Base-by-base conservation (phyloP, 30 jellyfish, hydroid and myxozoan species). In the Clytia hemisphaerica region DNA sequence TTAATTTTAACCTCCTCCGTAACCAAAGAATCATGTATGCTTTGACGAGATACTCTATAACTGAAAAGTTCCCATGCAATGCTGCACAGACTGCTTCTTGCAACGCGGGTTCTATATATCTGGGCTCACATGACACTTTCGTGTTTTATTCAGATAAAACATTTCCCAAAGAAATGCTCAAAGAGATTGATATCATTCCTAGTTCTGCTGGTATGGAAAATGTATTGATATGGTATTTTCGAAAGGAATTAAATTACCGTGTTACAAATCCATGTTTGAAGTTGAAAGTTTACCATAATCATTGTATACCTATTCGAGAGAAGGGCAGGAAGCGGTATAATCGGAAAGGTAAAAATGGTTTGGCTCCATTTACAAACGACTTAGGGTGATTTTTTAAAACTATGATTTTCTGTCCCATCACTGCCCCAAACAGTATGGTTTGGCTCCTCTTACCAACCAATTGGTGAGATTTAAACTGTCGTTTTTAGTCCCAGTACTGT, bases 41-140 rank as follows among this genome's bases (percentile, higher is more conserved):
- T 4, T 57, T 85, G 63, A 85, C 95, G 47, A 67, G 95, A 38
- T 90, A 85, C 64, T 71, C 77, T 6, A 34, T 76, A 6, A 81
- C 86, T 33, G 58, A 62, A 35, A 44, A 69, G 29, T 72, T 22
- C 33, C 79, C 78, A 29, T 74, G 87, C 35, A 74, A 74, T 29
- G 87, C 70, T 19, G 71, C 87, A 62, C n/a, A 32, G 35, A 34
- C 45, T 14, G 87, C 87, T 16, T 71, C 80, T 25, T 77, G 92
- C 45, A 79, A 77, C 31, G 73, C 75, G 21, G 87, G 87, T 9
- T n/a, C 72, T 2, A 9, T 58, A 4, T 66, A 77, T 27, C 30
- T 77, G 16, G 92, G 92, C 28, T 71, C 92, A 1, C 92, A 76
- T 50, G 90, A 76, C 50, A 49, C 85, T 6, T 76, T 76, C 36